A percentile compares a stretch with the other conserved stretches of the same genome.
phyloP scores from a whole-genome alignment of 30 jellyfish, hydroid and myxozoan species.

The Hydra vulgaris region DNA sequence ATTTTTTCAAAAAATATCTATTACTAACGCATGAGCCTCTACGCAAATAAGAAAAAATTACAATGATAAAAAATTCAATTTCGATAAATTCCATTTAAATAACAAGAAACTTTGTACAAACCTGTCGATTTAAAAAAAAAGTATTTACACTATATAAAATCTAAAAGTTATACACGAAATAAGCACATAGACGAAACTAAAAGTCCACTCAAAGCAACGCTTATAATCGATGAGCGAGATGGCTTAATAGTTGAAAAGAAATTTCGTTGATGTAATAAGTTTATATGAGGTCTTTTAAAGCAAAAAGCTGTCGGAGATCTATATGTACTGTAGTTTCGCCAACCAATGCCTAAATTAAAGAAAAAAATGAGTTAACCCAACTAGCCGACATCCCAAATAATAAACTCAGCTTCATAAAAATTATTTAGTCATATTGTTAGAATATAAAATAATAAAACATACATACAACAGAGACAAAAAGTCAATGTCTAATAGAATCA shows the following conservation, averaged over 20 bases:
- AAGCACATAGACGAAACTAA: neutral
- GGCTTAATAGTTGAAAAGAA: neutral
- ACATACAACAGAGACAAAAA: too few species aligned
- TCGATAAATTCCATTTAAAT: neutral
- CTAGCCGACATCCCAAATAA: too few species aligned
- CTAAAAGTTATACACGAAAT: neutral
- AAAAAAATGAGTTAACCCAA: neutral
- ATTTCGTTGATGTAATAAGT: neutral
- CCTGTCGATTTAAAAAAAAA: neutral
- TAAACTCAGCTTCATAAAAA: too few species aligned
- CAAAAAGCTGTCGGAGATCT: neutral
- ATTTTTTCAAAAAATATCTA: too few species aligned
- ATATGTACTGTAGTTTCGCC: neutral
- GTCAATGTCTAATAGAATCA: too few species aligned
- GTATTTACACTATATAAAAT: neutral
- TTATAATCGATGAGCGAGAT: neutral
- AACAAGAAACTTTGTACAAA: neutral
- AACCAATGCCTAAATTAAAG: neutral
- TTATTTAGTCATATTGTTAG: too few species aligned
- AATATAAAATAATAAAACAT: too few species aligned
- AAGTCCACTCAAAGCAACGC: neutral
- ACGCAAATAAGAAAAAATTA: too few species aligned
- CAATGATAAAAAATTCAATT: too few species aligned
- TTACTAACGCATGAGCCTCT: too few species aligned
- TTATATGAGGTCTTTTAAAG: neutral